A percentile compares a stretch with the other conserved stretches of the same genome.
Conservation (phyloP, 1,140 invertebrate species). For the Acromyrmex charruanus region DNA sequence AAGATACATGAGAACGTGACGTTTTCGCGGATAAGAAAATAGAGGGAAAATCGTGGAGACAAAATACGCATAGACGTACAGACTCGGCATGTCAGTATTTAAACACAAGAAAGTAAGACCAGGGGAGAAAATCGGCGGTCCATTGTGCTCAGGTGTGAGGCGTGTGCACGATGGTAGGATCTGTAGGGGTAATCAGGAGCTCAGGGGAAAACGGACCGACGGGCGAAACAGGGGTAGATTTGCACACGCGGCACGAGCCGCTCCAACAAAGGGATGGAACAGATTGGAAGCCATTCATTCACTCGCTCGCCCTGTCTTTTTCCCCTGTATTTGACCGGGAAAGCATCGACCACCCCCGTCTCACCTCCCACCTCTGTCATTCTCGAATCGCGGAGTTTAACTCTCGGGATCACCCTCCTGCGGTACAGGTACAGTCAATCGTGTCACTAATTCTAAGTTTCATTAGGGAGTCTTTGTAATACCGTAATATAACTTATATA, state of each 20-base stretch:
- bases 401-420: conserved; percentile 58
- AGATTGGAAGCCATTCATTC: conserved; percentile 77
- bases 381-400: conserved; percentile 62
- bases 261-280: conserved; percentile 81
- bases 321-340: conserved; percentile 78
- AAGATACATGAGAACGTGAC: background rate
- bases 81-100: conserved; percentile 44
- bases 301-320: conserved; percentile 72
- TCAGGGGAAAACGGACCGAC: conserved; percentile 21
- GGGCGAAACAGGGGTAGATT: conserved; percentile 75
- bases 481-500: conserved; percentile 8
- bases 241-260: conserved; percentile 86
- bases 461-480: conserved; percentile 58
- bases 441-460: conserved; percentile 60
- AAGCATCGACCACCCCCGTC: conserved; percentile 70
- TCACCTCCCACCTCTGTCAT: conserved; percentile 43
- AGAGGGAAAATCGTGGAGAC: conserved; percentile 28
- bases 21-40: background rate
- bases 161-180: conserved; percentile 56
- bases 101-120: conserved; percentile 27
- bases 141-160: conserved; percentile 74
- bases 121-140: conserved; percentile 50
- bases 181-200: conserved; percentile 17
- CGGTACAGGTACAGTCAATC: conserved; percentile 63
- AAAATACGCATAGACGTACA: conserved; percentile 28